Conservation (phyloP, 2,888 invertebrate species). For the Allophyes oxyacanthae region DNA sequence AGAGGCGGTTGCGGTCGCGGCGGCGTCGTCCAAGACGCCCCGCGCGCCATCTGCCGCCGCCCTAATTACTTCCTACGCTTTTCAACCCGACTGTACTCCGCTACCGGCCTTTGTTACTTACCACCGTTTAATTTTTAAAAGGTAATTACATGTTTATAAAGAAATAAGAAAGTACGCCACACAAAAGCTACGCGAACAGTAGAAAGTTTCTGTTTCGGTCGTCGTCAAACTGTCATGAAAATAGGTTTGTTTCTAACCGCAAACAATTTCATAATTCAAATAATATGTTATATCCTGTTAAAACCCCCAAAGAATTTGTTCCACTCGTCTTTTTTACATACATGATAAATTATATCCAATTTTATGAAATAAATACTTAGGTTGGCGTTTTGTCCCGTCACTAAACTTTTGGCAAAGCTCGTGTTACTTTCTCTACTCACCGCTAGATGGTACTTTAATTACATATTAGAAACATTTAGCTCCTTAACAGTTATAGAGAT, state of each 20-base stretch:
- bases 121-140: constrained; percentile 77
- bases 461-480: constrained; percentile 21
- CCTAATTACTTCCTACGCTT: constrained; percentile 85
- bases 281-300: constrained; percentile 1
- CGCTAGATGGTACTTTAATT: constrained; percentile 71
- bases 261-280: constrained; percentile 58
- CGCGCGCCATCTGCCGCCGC: constrained; percentile 79
- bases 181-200: constrained; percentile 69
- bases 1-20: constrained; percentile 58
- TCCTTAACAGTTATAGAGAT: neutral
- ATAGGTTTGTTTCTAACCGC: constrained; percentile 77
- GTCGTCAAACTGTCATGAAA: constrained; percentile 79
- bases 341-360: constrained; percentile 20
- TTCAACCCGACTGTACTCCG: constrained; percentile 69
- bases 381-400: neutral
- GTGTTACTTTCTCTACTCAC: constrained; percentile 68
- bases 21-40: constrained; percentile 54
- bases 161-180: constrained; percentile 83
- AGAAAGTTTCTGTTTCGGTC: constrained; percentile 76
- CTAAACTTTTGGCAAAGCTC: constrained; percentile 25
- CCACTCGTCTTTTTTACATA: neutral
- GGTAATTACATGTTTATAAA: constrained; percentile 76
- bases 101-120: constrained; percentile 73
- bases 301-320: neutral
- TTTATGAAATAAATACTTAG: neutral